Base-by-base conservation (phyloP, 1,140 invertebrate genomes). In the Lasaia peninsularis region DNA sequence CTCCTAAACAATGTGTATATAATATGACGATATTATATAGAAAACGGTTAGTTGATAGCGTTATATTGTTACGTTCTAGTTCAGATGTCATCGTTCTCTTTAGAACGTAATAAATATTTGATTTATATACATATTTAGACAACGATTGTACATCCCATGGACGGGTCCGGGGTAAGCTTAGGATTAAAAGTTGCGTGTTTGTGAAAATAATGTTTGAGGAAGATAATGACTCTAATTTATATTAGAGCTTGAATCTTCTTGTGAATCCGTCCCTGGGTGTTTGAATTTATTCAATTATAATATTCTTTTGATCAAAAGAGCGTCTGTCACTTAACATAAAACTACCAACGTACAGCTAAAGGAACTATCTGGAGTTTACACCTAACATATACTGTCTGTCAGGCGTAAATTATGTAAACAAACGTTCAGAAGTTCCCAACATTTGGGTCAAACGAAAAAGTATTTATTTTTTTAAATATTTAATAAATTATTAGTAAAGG, bases 231-330 rank as follows among this genome's bases (percentile, higher is more conserved):
- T 58, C 24, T 20, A 16, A 40, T 52, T 58, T 52, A 40, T n/a
- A 21, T 52, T 44, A 58, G 34, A 58, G 33, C 51, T 58, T 50
- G 32, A 54, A 28, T 51, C 28, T 32, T 52, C 9, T 21, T 24
- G 10, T 52, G 34, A 53, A 31, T 31, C 56, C 48, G 59, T 52
- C 50, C 58, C 51, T 61, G 56, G 54, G 33, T 56, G 31, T 20
- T 40, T 56, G 44, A 54, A 32, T 55, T 9, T 18, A 31, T 56
- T 51, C 21, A 37, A 62, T 67, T 72, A 69, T 20, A 16, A 18
- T 40, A 16, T 9, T 18, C 18, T 18, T 48, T 11, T 18, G 1
- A 21, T 48, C 18, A 10, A 48, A 48, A 48, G 4, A 28, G 24
- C 1, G 5, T 28, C 24, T 28, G 24, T 7, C 24, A 28, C 24